Conservation (phyloP, 1,140 invertebrate genomes). For the Choristoneura fumiferana region DNA sequence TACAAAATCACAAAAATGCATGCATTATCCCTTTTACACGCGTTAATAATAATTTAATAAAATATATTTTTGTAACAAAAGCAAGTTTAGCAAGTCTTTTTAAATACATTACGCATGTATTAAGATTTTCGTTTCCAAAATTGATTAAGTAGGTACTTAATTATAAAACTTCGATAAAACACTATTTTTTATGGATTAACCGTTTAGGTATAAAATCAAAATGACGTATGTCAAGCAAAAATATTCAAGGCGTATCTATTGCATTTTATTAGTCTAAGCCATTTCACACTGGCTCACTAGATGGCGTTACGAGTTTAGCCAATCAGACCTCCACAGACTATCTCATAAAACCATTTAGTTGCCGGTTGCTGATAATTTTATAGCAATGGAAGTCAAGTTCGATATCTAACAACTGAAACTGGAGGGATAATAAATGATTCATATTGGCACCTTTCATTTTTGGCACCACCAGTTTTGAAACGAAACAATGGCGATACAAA, state of each 20-base stretch:
- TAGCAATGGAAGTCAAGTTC: conserved; percentile 15
- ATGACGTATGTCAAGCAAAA: not conserved
- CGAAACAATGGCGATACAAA: conserved; percentile 19
- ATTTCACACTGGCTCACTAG: not conserved
- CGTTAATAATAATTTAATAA: no score
- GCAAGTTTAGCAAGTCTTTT: no score
- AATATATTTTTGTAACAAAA: no score
- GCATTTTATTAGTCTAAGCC: not conserved
- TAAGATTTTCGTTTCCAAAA: no score
- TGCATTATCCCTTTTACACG: no score
- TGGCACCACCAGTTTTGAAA: conserved; percentile 48
- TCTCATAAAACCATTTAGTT: not conserved
- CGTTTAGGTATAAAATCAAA: not conserved
- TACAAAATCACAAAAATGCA: no score
- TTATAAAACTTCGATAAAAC: conserved; percentile 14
- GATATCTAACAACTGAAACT: not conserved
- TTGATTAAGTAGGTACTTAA: not conserved
- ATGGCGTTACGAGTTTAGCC: not conserved
- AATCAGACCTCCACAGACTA: not conserved
- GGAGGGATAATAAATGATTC: conserved; percentile 14
- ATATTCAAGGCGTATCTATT: conserved; percentile 1
- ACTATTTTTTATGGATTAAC: not conserved
- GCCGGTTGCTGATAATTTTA: not conserved
- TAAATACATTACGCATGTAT: no score
- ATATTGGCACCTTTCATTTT: conserved; percentile 54